phyloP scores from a whole-genome alignment of 2,888 invertebrate genomes.

The Neria commutata region DNA sequence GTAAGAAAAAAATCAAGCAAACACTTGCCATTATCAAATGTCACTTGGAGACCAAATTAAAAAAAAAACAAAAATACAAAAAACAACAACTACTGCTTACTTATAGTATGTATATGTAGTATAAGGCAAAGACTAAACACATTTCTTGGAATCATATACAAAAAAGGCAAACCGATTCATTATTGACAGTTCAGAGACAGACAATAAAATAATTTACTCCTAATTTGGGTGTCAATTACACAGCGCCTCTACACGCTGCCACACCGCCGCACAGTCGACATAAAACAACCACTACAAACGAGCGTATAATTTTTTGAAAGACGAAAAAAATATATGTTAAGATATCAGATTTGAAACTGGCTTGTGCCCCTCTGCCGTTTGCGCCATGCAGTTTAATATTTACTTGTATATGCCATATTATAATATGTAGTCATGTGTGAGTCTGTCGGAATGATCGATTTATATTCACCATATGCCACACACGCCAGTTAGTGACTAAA shows the following conservation, averaged over 20 bases:
- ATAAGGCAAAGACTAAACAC: background rate
- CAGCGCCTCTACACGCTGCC: slow-evolving; percentile 38
- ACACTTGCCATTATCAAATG: background rate
- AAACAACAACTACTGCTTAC: too few relatives aligned
- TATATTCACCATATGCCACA: background rate
- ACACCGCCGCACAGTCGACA: background rate
- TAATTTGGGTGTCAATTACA: slow-evolving; percentile 58
- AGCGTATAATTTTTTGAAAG: too few relatives aligned
- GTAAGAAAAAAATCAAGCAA: background rate
- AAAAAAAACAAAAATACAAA: too few relatives aligned
- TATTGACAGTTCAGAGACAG: slow-evolving; percentile 27
- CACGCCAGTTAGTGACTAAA: background rate
- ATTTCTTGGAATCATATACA: slow-evolving; percentile 2
- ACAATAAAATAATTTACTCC: slow-evolving; percentile 56
- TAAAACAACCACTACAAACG: background rate
- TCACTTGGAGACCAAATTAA: too few relatives aligned
- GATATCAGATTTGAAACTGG: slow-evolving; percentile 26
- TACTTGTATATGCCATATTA: too few relatives aligned
- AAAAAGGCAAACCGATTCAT: slow-evolving; percentile 4
- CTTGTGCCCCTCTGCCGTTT: too few relatives aligned
- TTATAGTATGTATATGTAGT: too few relatives aligned
- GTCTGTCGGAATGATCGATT: background rate
- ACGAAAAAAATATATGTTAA: slow-evolving; percentile 29
- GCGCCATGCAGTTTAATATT: too few relatives aligned
- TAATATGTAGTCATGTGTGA: too few relatives aligned